Conservation (phyloP, 2,113 vertebrate genomes). For the Heteronetta atricapilla region DNA sequence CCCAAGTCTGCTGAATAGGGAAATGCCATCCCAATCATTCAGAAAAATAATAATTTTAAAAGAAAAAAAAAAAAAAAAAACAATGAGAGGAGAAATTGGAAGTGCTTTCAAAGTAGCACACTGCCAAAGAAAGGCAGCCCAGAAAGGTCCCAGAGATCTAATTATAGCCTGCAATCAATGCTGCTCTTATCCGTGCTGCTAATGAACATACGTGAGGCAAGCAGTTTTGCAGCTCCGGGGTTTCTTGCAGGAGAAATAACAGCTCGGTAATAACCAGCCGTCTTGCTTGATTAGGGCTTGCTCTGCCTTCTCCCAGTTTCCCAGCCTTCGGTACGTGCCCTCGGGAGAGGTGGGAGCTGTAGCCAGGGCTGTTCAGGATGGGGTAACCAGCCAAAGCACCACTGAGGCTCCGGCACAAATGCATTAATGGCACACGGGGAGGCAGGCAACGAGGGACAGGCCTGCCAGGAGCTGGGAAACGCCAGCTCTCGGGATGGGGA, state of each 20-base stretch:
- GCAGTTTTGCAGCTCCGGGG: conserved; percentile 43
- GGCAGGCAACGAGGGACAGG: background rate
- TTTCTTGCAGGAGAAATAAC: conserved; percentile 23
- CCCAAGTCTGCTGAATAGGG: conserved; percentile 63
- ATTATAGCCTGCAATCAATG: conserved; percentile 51
- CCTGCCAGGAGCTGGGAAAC: background rate
- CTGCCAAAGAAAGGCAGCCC: background rate
- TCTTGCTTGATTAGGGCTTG: background rate
- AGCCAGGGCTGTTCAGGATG: background rate
- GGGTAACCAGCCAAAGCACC: background rate
- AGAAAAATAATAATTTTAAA: conserved; percentile 22
- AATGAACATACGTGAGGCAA: conserved; percentile 19
- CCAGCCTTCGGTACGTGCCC: conserved; percentile 9
- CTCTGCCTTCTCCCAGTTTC: conserved; percentile 24
- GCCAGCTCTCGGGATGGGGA: background rate
- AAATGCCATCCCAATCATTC: conserved; percentile 33
- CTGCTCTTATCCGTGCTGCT: conserved; percentile 42
- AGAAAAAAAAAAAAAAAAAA: background rate
- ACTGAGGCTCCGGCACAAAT: background rate
- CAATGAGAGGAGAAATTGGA: conserved; percentile 1
- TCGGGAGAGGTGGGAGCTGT: background rate
- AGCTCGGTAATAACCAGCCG: conserved; percentile 3
- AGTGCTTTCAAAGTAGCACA: conserved; percentile 45
- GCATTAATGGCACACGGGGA: background rate
- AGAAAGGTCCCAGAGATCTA: conserved; percentile 40